These are phyloP conservation scores for Aplysia californica DNA, from an alignment of 1,140 invertebrate genomes.

Conservation along the genomic window DNA sequence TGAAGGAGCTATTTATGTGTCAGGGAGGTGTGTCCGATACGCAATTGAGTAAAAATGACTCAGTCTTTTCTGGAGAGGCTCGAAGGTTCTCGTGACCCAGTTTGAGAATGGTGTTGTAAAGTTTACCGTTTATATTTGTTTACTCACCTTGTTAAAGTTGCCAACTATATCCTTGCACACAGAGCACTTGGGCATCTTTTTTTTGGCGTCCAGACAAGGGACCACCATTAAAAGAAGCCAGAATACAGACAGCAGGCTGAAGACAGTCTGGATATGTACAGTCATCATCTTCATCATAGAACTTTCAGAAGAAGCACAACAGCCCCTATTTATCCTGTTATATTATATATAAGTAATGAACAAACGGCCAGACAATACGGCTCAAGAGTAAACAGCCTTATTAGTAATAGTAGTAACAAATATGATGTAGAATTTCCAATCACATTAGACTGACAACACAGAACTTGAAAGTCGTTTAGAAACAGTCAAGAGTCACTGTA, in stretches of 20 bases:
- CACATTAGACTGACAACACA: no score
- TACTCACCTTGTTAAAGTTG: slow-evolving; percentile 44
- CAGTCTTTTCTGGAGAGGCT: no score
- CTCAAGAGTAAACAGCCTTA: no score
- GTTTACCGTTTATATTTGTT: no score
- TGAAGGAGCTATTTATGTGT: no score
- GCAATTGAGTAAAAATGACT: no score
- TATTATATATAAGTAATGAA: not conserved
- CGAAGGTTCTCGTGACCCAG: no score
- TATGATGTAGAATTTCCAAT: no score
- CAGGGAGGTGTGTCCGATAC: no score
- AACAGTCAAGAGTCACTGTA: not conserved
- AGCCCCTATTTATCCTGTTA: not conserved
- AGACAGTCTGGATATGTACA: not conserved
- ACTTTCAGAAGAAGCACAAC: not conserved
- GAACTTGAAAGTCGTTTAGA: not conserved
- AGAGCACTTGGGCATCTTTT: slow-evolving; percentile 23
- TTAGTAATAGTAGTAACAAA: no score
- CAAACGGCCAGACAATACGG: not conserved
- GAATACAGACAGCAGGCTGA: not conserved
- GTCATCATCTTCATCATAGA: not conserved
- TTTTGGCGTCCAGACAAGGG: slow-evolving; percentile 2
- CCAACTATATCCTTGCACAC: slow-evolving; percentile 39
- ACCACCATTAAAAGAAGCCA: not conserved
- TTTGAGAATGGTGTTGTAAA: no score